These are phyloP conservation scores for Cepphus grylle DNA, from an alignment of 2,113 vertebrate species.

Conservation along the genomic window DNA sequence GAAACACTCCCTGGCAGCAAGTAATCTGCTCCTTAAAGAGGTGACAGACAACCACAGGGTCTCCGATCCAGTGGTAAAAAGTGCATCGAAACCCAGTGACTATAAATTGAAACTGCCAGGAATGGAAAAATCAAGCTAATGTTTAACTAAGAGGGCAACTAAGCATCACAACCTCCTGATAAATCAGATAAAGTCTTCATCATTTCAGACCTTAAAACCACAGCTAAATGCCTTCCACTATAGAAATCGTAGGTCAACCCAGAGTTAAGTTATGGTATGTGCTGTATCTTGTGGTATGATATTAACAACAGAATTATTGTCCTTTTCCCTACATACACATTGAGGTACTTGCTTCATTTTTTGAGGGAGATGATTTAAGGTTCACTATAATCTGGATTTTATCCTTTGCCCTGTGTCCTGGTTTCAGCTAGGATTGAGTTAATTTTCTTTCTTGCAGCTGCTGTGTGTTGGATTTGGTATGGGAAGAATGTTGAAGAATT, in stretches of 20 bases:
- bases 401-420: background rate
- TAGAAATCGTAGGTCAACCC: background rate
- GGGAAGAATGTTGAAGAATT: background rate
- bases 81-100: background rate
- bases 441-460: background rate
- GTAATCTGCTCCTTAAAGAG: background rate
- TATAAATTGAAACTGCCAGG: background rate
- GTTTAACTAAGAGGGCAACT: background rate
- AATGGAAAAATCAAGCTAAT: background rate
- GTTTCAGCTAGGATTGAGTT: background rate
- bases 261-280: background rate
- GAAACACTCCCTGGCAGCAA: background rate
- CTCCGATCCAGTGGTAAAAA: background rate
- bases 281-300: background rate
- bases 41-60: fast-evolving
- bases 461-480: background rate
- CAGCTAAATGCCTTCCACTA: background rate
- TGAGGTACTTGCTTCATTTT: background rate
- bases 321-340: background rate
- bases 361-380: background rate
- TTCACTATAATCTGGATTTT: background rate
- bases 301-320: background rate
- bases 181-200: background rate
- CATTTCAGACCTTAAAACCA: background rate
- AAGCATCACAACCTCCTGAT: background rate